Conservation (phyloP, 2,113 vertebrate species). For the Pagrus major region DNA sequence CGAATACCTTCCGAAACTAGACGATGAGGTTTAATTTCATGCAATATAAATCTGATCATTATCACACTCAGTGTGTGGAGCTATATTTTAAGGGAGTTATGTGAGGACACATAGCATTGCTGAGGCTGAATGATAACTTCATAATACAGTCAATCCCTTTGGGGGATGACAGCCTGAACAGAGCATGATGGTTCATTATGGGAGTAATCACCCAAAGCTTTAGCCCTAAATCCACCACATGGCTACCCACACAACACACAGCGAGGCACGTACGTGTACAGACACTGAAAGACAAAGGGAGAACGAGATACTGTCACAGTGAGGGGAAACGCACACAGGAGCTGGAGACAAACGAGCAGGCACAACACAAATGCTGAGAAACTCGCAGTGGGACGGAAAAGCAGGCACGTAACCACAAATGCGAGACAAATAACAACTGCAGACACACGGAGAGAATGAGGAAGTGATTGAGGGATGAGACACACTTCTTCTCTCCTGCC, state of each 20-base stretch:
- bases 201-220: constrained; percentile 78
- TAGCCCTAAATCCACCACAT: constrained; percentile 76
- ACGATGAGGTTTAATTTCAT: constrained; percentile 37
- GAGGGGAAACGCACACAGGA: constrained; percentile 32
- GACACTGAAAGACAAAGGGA: constrained; percentile 32
- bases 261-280: constrained; percentile 35
- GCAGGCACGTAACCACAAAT: constrained; percentile 19
- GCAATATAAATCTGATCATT: constrained; percentile 35
- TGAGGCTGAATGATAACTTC: constrained; percentile 69
- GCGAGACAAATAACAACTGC: constrained; percentile 21
- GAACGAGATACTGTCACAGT: constrained; percentile 36
- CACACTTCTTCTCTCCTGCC: constrained; percentile 55
- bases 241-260: constrained; percentile 62
- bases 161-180: constrained; percentile 69
- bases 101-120: constrained; percentile 55
- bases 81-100: constrained; percentile 49
- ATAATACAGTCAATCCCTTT: constrained; percentile 70
- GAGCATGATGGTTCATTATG: constrained; percentile 79
- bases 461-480: constrained; percentile 49
- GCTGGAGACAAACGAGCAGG: constrained; percentile 29
- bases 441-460: constrained; percentile 30
- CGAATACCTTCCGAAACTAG: neutral
- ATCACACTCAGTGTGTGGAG: constrained; percentile 27
- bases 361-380: constrained; percentile 22
- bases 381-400: constrained; percentile 2